Conservation (phyloP, 2,113 vertebrate genomes). For the Atlantisia rogersi region DNA sequence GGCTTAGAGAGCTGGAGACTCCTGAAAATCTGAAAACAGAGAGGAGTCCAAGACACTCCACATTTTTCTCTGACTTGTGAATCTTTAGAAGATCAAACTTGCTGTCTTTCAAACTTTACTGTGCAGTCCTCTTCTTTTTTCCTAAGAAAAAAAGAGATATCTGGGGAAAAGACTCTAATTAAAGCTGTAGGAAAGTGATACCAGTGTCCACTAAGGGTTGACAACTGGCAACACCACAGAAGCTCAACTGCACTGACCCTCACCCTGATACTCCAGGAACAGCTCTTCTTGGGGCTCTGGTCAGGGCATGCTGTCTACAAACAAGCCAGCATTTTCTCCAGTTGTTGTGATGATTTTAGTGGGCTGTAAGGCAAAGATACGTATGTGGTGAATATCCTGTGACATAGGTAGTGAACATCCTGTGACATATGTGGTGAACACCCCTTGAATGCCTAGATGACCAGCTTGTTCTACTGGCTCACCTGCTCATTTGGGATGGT, state of each 20-base stretch:
- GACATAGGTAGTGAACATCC: neutral
- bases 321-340: neutral
- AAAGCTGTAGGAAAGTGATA: neutral
- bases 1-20: neutral
- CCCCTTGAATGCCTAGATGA: neutral
- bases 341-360: neutral
- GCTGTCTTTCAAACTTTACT: neutral
- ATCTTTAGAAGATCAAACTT: neutral
- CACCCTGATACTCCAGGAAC: neutral
- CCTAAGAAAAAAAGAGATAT: neutral
- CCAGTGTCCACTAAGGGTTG: neutral
- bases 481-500: accelerated
- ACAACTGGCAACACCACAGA: neutral
- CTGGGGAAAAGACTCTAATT: neutral
- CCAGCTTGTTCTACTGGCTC: neutral
- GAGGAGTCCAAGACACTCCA: neutral
- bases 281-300: neutral
- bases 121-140: neutral
- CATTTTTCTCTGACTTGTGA: neutral
- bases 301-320: neutral
- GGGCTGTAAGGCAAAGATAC: neutral
- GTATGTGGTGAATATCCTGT: neutral
- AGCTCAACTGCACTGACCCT: neutral
- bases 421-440: neutral
- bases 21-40: neutral